Base-by-base conservation (phyloP, 2,888 invertebrate genomes). In the Platycheirus albimanus region DNA sequence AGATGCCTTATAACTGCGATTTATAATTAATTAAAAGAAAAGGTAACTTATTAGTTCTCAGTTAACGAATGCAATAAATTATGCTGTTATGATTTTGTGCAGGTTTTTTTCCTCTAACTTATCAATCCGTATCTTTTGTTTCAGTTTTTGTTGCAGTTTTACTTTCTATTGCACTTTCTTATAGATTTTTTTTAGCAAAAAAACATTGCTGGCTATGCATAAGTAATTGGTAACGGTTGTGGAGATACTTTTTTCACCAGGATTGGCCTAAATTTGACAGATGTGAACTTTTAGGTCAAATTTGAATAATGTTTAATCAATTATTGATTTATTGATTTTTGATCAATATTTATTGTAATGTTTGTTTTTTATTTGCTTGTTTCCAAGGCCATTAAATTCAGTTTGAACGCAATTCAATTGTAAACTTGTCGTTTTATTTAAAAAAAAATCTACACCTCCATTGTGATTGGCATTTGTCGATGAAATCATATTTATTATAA, bases 161-260 rank as follows among this genome's bases (percentile, higher is more conserved):
- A 81, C 81, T 81, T 81, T 81, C 81, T 81, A 67, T 81, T 77
- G 76, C 43, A 81, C 81, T 81, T 81, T 81, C 81, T 67, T 71
- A 43, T 71, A 71, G 28, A 52, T 76, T 64, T 64, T 8, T 6
- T 8, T 1, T 8, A 33, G 30, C 3, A 8, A 33, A 1, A 33
- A 8, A 8, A 6, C 7, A 8, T 33, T 36, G 33, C 15, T 20
- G 38, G 38, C 15, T 66, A 17, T 19, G 58, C 24, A 24, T 24
- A 61, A 74, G 56, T 36, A 19, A 69, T 69, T 75, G 36, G 49
- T 75, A 56, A 70, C 64, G 76, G 51, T 76, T 70, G 56, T 43
- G 13, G 3, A 33, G 15, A 30, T 43, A 36, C 24, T 11, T 24
- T 11, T 33, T 43, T n/a, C n/a, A n/a, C n/a, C n/a, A n/a, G 28